Conservation (phyloP, 2,888 invertebrate genomes). For the Phymatocera aterrima region DNA sequence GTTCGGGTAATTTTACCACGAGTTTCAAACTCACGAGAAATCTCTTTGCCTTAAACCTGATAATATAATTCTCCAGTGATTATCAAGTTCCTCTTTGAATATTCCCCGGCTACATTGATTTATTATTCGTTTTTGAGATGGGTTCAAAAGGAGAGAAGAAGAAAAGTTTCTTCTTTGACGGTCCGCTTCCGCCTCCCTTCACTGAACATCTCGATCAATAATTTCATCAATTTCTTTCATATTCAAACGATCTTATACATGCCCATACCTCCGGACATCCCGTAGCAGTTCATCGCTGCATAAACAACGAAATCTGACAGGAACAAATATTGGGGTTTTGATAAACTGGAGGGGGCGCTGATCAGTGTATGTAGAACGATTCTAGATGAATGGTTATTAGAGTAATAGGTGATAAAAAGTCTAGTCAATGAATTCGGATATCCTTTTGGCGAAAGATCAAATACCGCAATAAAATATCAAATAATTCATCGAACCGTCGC, state of each 20-base stretch:
- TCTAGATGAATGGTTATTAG: not conserved
- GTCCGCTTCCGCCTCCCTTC: not conserved
- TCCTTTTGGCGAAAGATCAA: slow-evolving; percentile 14
- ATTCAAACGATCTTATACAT: not conserved
- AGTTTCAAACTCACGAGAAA: not conserved
- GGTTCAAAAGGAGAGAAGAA: not conserved
- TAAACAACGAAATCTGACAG: not conserved
- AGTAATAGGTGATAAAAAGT: not conserved
- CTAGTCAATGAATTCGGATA: not conserved
- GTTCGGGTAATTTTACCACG: not conserved
- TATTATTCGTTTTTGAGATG: not conserved
- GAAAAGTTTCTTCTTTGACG: not conserved
- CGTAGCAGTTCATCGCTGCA: not conserved
- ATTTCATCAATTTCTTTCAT: not conserved
- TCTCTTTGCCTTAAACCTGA: not conserved
- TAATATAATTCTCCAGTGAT: not conserved
- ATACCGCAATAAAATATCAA: slow-evolving; percentile 20
- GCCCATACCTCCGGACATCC: not conserved
- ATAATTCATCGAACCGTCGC: not conserved
- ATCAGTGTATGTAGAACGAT: not conserved
- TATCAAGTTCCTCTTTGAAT: not conserved
- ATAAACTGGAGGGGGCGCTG: too few relatives aligned
- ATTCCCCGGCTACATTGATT: slow-evolving; percentile 14
- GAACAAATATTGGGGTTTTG: not conserved
- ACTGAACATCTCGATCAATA: not conserved